Evolutionary conservation across 2,797 vertebrate genomes (phyloP), one percentile per base, ranked within the genome.

Genomic region (Apodemus agrarius): DNA sequence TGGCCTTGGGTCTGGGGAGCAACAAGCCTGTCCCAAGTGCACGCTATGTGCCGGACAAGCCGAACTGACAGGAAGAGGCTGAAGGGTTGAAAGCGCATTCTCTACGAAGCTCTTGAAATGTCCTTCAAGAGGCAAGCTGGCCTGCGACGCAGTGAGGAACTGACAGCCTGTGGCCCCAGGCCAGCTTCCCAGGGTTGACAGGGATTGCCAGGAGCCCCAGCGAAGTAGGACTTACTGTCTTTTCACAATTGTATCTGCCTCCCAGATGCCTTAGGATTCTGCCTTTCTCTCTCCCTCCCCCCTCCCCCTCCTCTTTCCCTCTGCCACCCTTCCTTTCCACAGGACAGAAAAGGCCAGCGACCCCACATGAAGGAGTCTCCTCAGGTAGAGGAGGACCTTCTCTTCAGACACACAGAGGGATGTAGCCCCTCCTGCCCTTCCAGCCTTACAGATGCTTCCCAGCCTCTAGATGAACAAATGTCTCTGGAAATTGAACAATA

Each of bases 211-310:
- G 96, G 93, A 97, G 74, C 54, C 79, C 80, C 79, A 34, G 82
- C 85, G 74, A 90, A 65, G 16, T 81, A 87, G 80, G 29, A 9
- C 96, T 82, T 29, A 24, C 34, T 79, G 90, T 67, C 91, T 96
- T 95, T 93, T 94, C 89, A 89, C 88, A 96, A 90, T 83, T 92
- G 49, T 80, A 22, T 89, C 89, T 86, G 34, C 81, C 75, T 90
- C 75, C 46, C 46, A 91, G 90, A 90, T 96, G 63, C 89, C 75
- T 75, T 95, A 96, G 79, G 80, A 89, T 31, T 95, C 67, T 75
- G 37, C 49, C 85, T 76, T 22, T 86, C 79, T 80, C 91, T 49
- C 12, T 26, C 57, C 46, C 19, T n/a, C 19, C 29, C 12, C 46
- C 3, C 67, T 74, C 86, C 85, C 90, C 93, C 94, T 61, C 17